These are phyloP conservation scores for Pteronotus mesoamericanus DNA, from an alignment of 2,797 vertebrate species.

Conservation along the genomic window DNA sequence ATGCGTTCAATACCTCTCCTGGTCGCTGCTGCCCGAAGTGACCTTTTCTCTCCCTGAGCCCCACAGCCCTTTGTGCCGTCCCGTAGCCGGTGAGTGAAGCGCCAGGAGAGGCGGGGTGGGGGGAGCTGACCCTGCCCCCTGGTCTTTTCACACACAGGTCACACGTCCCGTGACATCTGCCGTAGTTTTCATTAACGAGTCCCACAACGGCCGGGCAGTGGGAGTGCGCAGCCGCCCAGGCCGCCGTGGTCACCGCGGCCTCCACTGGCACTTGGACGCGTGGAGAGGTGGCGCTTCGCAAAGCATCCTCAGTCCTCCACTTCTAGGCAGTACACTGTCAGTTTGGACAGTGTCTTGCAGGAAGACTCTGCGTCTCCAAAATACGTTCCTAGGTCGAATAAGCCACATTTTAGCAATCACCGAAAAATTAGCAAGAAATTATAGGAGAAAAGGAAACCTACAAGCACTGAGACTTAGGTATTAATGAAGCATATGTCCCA, in stretches of 20 bases:
- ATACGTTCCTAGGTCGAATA: not conserved
- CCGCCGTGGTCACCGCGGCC: not conserved
- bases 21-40: not conserved
- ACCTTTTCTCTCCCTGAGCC: not conserved
- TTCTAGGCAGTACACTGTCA: not conserved
- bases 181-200: not conserved
- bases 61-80: not conserved
- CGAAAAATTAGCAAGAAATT: conserved; percentile 46
- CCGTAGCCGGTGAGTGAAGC: not conserved
- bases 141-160: not conserved
- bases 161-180: not conserved
- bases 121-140: too few relatives aligned
- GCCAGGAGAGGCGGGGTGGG: not conserved
- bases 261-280: not conserved
- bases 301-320: not conserved
- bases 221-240: not conserved
- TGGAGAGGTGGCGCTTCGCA: not conserved
- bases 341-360: not conserved
- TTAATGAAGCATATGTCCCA: conserved; percentile 33
- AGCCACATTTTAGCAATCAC: conserved; percentile 43
- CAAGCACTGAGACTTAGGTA: not conserved
- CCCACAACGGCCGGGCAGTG: not conserved
- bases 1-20: not conserved
- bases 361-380: not conserved
- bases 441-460: not conserved